phyloP scores from a whole-genome alignment of 2,888 invertebrate species.

The Eumacrocentrus americanus region DNA sequence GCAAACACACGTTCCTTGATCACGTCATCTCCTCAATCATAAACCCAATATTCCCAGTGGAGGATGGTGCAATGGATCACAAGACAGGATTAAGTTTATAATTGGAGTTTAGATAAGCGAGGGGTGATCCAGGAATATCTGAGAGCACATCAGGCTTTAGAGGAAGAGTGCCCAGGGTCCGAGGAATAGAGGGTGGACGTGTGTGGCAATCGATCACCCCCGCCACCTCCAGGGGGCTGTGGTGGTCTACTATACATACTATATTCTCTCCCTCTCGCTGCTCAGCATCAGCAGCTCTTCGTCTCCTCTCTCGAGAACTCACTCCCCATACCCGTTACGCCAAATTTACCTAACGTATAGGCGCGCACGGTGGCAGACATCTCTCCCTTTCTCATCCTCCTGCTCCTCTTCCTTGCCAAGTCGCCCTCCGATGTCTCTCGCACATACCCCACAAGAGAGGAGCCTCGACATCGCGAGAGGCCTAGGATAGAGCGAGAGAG shows the following conservation, averaged over 20 bases:
- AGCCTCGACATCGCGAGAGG: constrained; percentile 40
- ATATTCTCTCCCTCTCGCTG: constrained; percentile 32
- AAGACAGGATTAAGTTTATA: constrained; percentile 30
- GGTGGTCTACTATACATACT: no score
- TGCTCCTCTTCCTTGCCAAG: constrained; percentile 35
- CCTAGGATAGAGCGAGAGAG: constrained; percentile 44
- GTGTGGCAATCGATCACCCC: constrained; percentile 54
- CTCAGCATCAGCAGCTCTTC: constrained; percentile 34
- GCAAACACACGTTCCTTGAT: not conserved
- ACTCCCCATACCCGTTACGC: constrained; percentile 27
- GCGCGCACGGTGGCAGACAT: constrained; percentile 42
- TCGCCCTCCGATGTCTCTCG: constrained; percentile 46
- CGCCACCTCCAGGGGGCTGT: constrained; percentile 49
- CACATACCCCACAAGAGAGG: constrained; percentile 39
- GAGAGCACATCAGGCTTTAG: constrained; percentile 17
- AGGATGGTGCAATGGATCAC: constrained; percentile 16
- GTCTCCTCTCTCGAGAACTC: constrained; percentile 43
- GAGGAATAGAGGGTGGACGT: constrained; percentile 41
- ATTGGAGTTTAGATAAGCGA: constrained; percentile 26
- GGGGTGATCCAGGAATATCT: constrained; percentile 15
- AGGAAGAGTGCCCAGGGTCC: constrained; percentile 42
- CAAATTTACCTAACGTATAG: constrained; percentile 59
- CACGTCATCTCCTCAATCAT: constrained; percentile 1
- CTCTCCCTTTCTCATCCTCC: constrained; percentile 24
- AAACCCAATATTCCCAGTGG: constrained; percentile 19